Evolutionary conservation across 2,797 vertebrate species (phyloP), one percentile per base, ranked within the genome.

Genomic region (Gouania willdenowi): DNA sequence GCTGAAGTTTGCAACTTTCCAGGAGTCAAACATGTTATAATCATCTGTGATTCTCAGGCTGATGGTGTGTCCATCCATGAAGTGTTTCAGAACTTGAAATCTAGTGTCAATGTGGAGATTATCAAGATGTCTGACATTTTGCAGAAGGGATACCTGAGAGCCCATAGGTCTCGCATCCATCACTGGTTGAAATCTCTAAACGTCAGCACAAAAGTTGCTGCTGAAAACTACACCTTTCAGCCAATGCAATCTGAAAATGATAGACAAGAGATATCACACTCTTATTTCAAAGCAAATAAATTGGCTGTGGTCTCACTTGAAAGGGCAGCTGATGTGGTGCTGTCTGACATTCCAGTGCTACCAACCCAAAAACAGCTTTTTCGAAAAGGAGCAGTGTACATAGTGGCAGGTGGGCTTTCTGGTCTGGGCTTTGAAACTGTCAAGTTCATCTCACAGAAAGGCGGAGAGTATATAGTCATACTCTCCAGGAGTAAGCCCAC

Each of bases 401-500:
- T 94, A 3, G 89, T 93, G 11, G 59, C 71, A 0, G 92, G 92
- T 5, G 92, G 92, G 4, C 88, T 93, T n/a, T 88, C 91, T 26
- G 92, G 92, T 1, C 75, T 95, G 48, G 91, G 92, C 18, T 90
- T 91, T 79, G 91, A 94, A 85, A 94, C 92, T 0, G 89, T 93
- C 26, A 92, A 82, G 62, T 94, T 93, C 56, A 91, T 93, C 69
- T 87, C 84, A 0, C 38, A 87, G 45, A 89, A 84, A 17, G 90
- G 91, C 15, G 91, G 91, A 3, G 71, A 73, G 0, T 50, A 59
- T 11, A 49, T 93, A 48, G 83, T 83, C 3, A 85, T 93, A 51
- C 75, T 93, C 2, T 94, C 92, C 35, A 80, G 91, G 39, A 88
- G 74, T 26, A 71, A 36, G 2, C 89, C 90, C 13, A 73, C 45